phyloP scores from a whole-genome alignment of 2,113 vertebrate genomes.

The Cyanocitta stelleri region DNA sequence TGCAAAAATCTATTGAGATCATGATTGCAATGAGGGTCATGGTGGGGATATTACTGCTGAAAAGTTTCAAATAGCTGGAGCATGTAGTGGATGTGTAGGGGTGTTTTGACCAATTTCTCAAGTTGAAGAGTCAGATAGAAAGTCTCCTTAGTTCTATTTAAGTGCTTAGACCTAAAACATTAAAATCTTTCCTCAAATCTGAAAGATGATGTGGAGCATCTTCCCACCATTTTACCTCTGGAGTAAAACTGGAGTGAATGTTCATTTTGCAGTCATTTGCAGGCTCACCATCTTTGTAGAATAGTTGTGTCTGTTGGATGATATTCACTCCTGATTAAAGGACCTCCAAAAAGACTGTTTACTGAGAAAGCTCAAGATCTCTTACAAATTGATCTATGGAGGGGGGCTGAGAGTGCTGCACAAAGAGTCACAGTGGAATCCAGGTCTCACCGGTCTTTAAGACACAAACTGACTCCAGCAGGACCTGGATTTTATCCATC shows the following conservation, averaged over 20 bases:
- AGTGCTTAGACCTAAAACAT: background rate
- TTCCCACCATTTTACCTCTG: conserved; percentile 5
- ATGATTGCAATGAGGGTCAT: background rate
- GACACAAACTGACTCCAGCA: background rate
- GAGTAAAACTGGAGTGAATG: background rate
- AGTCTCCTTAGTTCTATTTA: background rate
- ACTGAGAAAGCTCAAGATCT: background rate
- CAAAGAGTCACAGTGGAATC: background rate
- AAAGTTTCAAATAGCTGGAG: background rate
- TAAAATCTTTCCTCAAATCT: background rate
- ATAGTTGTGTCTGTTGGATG: background rate
- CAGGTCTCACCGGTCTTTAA: background rate
- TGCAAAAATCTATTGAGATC: background rate
- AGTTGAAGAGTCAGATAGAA: conserved; percentile 28
- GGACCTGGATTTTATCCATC: background rate
- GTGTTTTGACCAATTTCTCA: conserved; percentile 39
- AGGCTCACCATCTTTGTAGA: background rate
- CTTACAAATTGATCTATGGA: background rate
- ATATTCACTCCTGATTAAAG: background rate
- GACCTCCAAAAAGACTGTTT: background rate
- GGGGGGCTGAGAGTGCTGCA: background rate
- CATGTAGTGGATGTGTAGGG: background rate
- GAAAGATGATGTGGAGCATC: background rate
- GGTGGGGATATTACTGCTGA: background rate
- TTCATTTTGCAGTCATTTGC: background rate